Conservation (phyloP, 2,888 invertebrate species). For the Lasioglossum morio region DNA sequence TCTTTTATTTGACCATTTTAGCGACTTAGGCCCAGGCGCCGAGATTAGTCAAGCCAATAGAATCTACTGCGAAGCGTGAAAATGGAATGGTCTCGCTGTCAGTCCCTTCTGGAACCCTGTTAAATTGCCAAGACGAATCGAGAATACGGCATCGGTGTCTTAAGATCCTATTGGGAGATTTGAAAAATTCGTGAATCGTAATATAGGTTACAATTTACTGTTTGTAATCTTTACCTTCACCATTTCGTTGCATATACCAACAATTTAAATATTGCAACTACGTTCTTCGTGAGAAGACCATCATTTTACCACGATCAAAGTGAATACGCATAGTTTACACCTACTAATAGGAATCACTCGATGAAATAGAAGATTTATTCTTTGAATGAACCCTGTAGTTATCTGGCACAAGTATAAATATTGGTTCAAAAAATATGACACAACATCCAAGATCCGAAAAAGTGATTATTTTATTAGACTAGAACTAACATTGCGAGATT, state of each 20-base stretch:
- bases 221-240: background rate
- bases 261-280: background rate
- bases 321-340: too few relatives aligned
- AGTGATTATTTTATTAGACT: background rate
- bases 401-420: too few relatives aligned
- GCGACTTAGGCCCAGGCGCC: constrained; percentile 35
- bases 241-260: background rate
- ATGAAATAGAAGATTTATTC: too few relatives aligned
- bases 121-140: constrained; percentile 41
- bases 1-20: constrained; percentile 30
- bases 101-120: constrained; percentile 2
- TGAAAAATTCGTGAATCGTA: background rate
- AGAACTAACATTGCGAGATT: too few relatives aligned
- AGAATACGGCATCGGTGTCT: background rate
- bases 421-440: background rate
- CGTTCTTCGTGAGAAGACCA: too few relatives aligned
- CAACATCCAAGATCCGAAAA: too few relatives aligned
- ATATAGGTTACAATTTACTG: background rate
- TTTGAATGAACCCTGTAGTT: too few relatives aligned
- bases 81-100: constrained; percentile 65
- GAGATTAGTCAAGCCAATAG: constrained; percentile 43
- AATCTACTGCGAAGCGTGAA: constrained; percentile 56
- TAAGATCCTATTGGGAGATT: background rate
- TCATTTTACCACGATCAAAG: too few relatives aligned
- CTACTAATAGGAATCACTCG: too few relatives aligned